A percentile compares a stretch with the other conserved stretches of the same genome.
phyloP scores from a whole-genome alignment of 2,113 vertebrate species.

The Oceanodroma tethys region DNA sequence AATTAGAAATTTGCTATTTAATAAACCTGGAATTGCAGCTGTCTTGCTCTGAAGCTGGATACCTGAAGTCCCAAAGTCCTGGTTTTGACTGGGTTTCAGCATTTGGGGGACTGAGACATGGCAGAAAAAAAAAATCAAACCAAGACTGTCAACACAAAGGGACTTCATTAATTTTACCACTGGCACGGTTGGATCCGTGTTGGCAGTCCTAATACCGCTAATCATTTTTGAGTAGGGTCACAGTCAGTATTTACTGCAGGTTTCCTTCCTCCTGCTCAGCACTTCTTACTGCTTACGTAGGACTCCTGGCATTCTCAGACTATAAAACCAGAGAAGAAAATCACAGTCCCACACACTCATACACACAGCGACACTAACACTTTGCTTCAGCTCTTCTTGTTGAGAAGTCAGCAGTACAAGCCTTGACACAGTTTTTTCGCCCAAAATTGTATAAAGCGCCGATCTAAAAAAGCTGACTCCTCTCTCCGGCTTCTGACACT shows the following conservation, averaged over 20 bases:
- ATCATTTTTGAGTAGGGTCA: not conserved
- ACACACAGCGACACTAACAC: accelerated
- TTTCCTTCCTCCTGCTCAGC: not conserved
- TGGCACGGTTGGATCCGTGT: not conserved
- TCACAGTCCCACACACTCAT: not conserved
- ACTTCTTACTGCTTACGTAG: not conserved
- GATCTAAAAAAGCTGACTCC: not conserved
- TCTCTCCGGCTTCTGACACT: not conserved
- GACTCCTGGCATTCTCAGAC: not conserved
- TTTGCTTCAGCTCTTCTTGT: not conserved
- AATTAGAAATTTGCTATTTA: not conserved
- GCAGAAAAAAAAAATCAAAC: no score
- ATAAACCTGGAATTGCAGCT: not conserved
- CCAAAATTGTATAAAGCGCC: not conserved
- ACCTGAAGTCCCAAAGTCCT: not conserved
- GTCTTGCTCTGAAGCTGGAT: not conserved
- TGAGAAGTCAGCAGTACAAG: not conserved
- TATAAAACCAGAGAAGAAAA: not conserved
- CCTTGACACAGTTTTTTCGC: not conserved
- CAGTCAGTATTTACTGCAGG: not conserved
- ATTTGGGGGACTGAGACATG: not conserved
- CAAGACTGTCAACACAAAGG: not conserved
- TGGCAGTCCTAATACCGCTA: not conserved
- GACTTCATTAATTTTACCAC: not conserved
- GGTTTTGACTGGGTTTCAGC: not conserved